Evolutionary conservation across 2,113 vertebrate species (phyloP).

Genomic region (Oreocharis arfaki): DNA sequence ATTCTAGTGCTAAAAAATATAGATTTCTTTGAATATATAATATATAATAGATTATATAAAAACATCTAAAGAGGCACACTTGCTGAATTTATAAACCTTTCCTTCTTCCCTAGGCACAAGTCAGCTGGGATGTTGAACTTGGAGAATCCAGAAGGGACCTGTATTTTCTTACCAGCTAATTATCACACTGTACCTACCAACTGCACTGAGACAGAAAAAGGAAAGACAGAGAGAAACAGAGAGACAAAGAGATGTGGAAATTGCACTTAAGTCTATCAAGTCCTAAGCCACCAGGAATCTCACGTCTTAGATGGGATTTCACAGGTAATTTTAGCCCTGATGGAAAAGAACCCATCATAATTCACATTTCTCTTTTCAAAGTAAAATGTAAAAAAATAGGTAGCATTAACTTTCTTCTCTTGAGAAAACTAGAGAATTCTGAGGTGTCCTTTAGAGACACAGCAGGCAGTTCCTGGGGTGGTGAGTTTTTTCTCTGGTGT

Average conservation of each 20-base stretch:
- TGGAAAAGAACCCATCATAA: not conserved
- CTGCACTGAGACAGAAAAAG: conserved; percentile 41
- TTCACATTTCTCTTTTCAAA: conserved; percentile 48
- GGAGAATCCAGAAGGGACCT: conserved; percentile 62
- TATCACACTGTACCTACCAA: conserved; percentile 61
- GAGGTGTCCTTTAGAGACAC: not conserved
- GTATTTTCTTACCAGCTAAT: conserved; percentile 66
- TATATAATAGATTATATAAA: conserved; percentile 54
- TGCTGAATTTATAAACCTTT: conserved; percentile 17
- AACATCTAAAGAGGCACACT: conserved; percentile 42
- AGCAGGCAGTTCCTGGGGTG: not conserved
- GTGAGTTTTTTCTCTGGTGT: not conserved
- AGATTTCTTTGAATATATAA: conserved; percentile 56
- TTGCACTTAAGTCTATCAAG: conserved; percentile 44
- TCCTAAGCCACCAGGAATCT: conserved; percentile 33
- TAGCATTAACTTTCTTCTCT: conserved; percentile 23
- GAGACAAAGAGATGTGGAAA: conserved; percentile 1
- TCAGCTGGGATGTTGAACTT: conserved; percentile 42
- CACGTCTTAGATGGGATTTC: not conserved
- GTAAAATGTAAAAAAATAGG: conserved; percentile 60
- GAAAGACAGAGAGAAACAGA: not conserved
- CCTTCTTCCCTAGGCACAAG: not conserved
- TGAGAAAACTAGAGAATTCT: conserved; percentile 5
- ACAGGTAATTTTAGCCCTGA: not conserved
- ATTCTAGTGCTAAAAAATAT: conserved; percentile 60